phyloP scores from a whole-genome alignment of 2,797 vertebrate species.

The Melanogrammus aeglefinus region DNA sequence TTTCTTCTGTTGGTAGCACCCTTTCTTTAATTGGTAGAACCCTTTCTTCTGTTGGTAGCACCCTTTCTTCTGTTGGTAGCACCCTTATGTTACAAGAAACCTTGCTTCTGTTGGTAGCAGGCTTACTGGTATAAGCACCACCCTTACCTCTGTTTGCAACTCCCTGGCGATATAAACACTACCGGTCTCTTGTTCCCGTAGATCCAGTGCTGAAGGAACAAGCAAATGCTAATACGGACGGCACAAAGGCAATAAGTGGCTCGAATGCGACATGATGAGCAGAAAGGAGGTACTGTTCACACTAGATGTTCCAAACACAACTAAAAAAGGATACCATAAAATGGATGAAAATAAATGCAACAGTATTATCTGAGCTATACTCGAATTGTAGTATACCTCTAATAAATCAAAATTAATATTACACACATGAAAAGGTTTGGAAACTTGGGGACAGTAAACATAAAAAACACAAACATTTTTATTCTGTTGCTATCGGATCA shows the following conservation, averaged over 20 bases:
- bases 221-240: slow-evolving; percentile 73
- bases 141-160: slow-evolving; percentile 85
- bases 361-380: neutral
- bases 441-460: neutral
- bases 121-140: slow-evolving; percentile 72
- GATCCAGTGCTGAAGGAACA: slow-evolving; percentile 81
- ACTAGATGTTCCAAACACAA: neutral
- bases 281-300: slow-evolving; percentile 68
- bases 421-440: neutral
- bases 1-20: no score
- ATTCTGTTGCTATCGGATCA: no score
- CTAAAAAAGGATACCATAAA: neutral
- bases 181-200: slow-evolving; percentile 38
- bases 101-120: no score
- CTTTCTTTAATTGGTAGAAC: no score
- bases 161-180: neutral
- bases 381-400: neutral
- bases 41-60: no score
- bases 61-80: no score
- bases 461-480: neutral
- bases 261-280: slow-evolving; percentile 78
- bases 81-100: no score
- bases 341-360: neutral
- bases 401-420: neutral
- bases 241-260: slow-evolving; percentile 78